Base-by-base conservation (phyloP, 2,113 vertebrate species). In the Chaetodon trifascialis region DNA sequence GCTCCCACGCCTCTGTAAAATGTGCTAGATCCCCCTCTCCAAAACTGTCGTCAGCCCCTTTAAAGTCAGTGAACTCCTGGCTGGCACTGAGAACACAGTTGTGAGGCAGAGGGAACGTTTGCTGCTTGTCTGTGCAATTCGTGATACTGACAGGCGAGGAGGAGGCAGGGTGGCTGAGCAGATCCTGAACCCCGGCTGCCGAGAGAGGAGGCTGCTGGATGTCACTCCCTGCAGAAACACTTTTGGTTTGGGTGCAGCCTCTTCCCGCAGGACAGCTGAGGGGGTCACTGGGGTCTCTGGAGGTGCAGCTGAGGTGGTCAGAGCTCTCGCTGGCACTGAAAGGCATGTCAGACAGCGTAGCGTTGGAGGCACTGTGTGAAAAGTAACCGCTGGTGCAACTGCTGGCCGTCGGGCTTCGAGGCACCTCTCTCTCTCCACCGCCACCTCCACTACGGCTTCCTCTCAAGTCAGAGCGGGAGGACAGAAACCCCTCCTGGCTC, bases 321-420 rank as follows among this genome's bases (percentile, higher is more conserved):
- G 95, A 97, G 92, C 97, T 99, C 87, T 98, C 97, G 51, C 97
- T 99, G 81, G 94, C 93, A 51, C 96, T 95, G 91, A 98, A 97
- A 55, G 93, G 94, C 93, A 97, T 94, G 91, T 99, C 98, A 2
- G 97, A 99, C 58, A 99, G 95, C 0, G 98, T 99, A 64, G 96
- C 97, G 0, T 96, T 97, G 81, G 98, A 99, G 94, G 97, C 97
- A 95, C 98, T 99, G 93, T 99, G 97, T 75, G 98, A 99, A 84
- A 99, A 97, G 93, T 99, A 99, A 84, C 98, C 98, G 63, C 98
- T 99, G 47, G 98, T 99, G 85, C 98, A 97, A 76, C 97, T 99
- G 96, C 98, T 99, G 88, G 96, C 95, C 16, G 98, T 99, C 65
- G 98, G 98, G 90, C 98, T 99, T 36, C 97, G 97, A 44, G 97